Percentiles rank a stretch among this genome's conserved stretches.
phyloP scores from a whole-genome alignment of 2,797 vertebrate genomes.

The Lutjanus argentimaculatus region DNA sequence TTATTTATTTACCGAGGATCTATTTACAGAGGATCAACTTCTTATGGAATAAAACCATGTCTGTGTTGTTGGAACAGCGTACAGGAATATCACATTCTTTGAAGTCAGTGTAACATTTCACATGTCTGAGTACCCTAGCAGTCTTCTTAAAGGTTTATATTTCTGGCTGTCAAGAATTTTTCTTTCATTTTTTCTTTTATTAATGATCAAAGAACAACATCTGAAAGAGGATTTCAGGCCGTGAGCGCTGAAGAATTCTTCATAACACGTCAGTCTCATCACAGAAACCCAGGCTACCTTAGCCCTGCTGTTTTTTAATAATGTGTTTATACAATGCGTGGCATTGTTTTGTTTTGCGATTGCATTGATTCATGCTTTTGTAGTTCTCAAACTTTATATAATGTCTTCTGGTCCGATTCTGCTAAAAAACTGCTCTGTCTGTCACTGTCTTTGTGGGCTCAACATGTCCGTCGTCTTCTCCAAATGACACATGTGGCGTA shows the following conservation, averaged over 20 bases:
- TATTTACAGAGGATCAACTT: neutral
- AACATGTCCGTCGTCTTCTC: neutral
- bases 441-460: neutral
- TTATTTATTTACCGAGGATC: neutral
- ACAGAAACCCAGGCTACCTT: constrained; percentile 75
- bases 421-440: neutral
- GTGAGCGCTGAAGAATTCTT: neutral
- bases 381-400: neutral
- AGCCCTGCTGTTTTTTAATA: constrained; percentile 54
- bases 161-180: constrained; percentile 88
- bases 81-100: neutral
- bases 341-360: neutral
- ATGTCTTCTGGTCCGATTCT: neutral
- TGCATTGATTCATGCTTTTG: neutral
- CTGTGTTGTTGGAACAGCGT: neutral
- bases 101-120: neutral
- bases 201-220: constrained; percentile 89
- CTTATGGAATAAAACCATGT: neutral
- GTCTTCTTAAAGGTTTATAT: constrained; percentile 87
- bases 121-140: constrained; percentile 78
- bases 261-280: neutral
- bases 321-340: neutral
- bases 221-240: constrained; percentile 69
- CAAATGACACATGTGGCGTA: neutral
- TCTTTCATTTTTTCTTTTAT: constrained; percentile 84